Evolutionary conservation across 2,113 vertebrate genomes (phyloP), one percentile per base, ranked within the genome.

Genomic region (Apus apus): DNA sequence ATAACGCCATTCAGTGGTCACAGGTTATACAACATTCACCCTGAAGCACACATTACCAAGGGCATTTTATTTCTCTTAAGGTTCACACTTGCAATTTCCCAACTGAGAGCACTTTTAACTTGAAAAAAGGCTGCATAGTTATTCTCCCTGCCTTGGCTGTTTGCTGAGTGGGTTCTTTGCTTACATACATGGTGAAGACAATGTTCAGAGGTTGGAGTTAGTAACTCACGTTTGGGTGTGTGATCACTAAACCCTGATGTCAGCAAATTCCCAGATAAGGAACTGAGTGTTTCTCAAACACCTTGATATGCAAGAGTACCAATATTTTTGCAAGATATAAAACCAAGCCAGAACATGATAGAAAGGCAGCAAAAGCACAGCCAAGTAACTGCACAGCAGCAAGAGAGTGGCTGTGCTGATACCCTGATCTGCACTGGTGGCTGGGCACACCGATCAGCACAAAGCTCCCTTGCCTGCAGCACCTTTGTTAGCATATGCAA

Each of bases 81-180:
- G 38, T 57, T 71, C 58, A 82, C 75, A 70, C 80, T 72, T 79
- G 82, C 78, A 89, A 94, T 83, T 93, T 87, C 66, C 58, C 72
- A 96, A 96, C 81, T 85, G 71, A 96, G 87, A 96, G 86, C 84
- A 96, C 71, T 94, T 94, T 13, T 36, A 66, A 43, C 89, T 97
- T 97, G 92, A 93, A 76, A 43, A 43, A 43, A 43, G 94, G 25
- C 50, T 94, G 46, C 93, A 21, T 88, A 96, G 93, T 96, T 95
- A 80, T 75, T 93, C 70, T 83, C 10, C 91, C 75, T 92, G 38
- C 76, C 92, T 96, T 92, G 30, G 43, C 53, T 95, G 84, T 95
- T 96, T 89, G 75, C 79, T 94, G 93, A 96, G 93, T 38, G 32
- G 6, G 26, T 80, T 96, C 66, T 94, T 94, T 89, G 67, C 83